Conservation (phyloP, 2,113 vertebrate species). For the Rhodinocichla rosea region DNA sequence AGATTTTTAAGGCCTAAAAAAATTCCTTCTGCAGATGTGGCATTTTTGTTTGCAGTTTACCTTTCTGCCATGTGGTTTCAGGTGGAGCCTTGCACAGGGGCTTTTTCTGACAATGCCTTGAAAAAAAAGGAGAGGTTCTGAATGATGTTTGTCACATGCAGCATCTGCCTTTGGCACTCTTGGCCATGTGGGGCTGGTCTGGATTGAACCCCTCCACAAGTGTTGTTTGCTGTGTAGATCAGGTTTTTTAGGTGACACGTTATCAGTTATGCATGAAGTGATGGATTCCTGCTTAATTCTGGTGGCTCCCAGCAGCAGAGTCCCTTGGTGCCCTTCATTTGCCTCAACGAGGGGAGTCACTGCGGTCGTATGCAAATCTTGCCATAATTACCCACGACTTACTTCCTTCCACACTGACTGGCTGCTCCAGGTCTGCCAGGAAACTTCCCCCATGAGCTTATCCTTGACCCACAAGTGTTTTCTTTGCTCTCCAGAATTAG, state of each 20-base stretch:
- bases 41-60: not conserved
- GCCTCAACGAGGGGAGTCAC: not conserved
- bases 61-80: not conserved
- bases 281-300: not conserved
- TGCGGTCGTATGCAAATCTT: constrained; percentile 29
- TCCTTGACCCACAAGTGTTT: not conserved
- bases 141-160: not conserved
- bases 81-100: not conserved
- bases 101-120: not conserved
- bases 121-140: not conserved
- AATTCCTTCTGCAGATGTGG: not conserved
- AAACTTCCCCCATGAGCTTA: not conserved
- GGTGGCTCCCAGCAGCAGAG: not conserved
- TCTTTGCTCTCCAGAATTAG: not conserved
- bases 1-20: not conserved
- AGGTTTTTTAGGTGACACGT: not conserved
- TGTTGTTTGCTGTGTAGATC: not conserved
- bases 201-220: not conserved
- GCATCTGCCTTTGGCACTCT: not conserved
- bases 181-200: not conserved
- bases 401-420: not conserved
- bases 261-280: not conserved
- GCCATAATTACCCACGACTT: not conserved
- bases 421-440: not conserved
- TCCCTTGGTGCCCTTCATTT: constrained; percentile 9